A percentile compares a stretch with the other conserved stretches of the same genome.
These are phyloP conservation scores for Hypomecis punctinalis DNA, from an alignment of 2,888 invertebrate genomes.

Conservation along the genomic window DNA sequence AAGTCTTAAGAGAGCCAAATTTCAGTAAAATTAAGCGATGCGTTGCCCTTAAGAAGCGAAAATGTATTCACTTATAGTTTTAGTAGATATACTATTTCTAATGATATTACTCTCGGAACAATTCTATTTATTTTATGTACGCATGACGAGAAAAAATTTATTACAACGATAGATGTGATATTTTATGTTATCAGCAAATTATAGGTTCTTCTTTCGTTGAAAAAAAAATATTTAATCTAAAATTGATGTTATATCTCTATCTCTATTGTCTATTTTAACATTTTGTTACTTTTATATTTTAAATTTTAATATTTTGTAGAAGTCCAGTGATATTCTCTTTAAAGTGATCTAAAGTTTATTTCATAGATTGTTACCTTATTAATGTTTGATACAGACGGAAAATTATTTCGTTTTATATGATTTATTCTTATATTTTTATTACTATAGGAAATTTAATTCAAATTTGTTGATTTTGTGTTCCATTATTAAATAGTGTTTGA, in stretches of 20 bases:
- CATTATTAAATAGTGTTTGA: too few species aligned
- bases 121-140: not conserved
- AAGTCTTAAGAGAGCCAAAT: not conserved
- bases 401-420: not conserved
- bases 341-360: conserved; percentile 56
- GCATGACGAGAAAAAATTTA: too few species aligned
- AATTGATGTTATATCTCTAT: conserved; percentile 4
- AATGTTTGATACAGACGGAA: conserved; percentile 34
- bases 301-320: conserved; percentile 37
- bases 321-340: conserved; percentile 60
- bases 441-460: not conserved
- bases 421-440: not conserved
- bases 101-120: not conserved
- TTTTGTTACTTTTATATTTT: conserved; percentile 64
- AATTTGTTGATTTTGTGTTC: not conserved
- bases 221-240: not conserved
- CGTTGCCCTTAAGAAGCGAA: too few species aligned
- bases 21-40: too few species aligned
- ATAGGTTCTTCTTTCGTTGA: not conserved
- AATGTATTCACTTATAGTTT: too few species aligned
- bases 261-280: conserved; percentile 40
- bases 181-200: not conserved
- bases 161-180: too few species aligned
- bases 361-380: conserved; percentile 52
- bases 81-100: too few species aligned